A percentile compares a stretch with the other conserved stretches of the same genome.
phyloP scores from a whole-genome alignment of 1,140 invertebrate genomes.

The Carposina sasakii region DNA sequence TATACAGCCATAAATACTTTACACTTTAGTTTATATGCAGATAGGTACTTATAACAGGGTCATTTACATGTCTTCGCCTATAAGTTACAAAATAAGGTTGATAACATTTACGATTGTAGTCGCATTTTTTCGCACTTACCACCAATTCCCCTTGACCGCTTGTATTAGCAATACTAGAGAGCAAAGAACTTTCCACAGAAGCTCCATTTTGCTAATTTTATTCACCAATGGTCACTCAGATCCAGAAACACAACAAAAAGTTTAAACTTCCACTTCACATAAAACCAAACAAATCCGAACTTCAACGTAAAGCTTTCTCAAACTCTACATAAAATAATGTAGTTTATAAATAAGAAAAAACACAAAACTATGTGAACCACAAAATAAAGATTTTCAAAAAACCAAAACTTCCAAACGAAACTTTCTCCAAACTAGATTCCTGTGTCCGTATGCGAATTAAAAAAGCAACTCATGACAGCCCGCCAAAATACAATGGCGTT shows the following conservation, averaged over 20 bases:
- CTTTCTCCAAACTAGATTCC: conserved; percentile 31
- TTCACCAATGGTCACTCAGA: conserved; percentile 31
- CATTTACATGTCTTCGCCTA: no score
- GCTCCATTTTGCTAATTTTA: conserved; percentile 49
- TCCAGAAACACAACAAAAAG: conserved; percentile 33
- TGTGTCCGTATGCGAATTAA: conserved; percentile 26
- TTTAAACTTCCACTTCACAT: conserved; percentile 42
- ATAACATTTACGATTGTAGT: no score
- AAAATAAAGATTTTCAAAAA: conserved; percentile 36
- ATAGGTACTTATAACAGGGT: no score
- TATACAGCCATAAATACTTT: no score
- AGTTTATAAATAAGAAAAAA: no score
- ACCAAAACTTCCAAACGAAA: conserved; percentile 49
- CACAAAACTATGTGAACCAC: conserved; percentile 45
- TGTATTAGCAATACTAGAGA: conserved; percentile 46
- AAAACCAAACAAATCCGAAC: no score
- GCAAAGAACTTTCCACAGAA: conserved; percentile 59
- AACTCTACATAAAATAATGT: no score
- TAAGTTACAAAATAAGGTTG: no score
- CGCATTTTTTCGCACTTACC: conserved; percentile 59
- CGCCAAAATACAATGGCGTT: conserved; percentile 29
- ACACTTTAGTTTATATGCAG: no score
- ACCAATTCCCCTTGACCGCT: conserved; percentile 55
- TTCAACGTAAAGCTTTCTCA: no score
- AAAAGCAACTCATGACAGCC: conserved; percentile 26